Conservation (phyloP, 2,888 invertebrate genomes). For the Dendrolimus houi region DNA sequence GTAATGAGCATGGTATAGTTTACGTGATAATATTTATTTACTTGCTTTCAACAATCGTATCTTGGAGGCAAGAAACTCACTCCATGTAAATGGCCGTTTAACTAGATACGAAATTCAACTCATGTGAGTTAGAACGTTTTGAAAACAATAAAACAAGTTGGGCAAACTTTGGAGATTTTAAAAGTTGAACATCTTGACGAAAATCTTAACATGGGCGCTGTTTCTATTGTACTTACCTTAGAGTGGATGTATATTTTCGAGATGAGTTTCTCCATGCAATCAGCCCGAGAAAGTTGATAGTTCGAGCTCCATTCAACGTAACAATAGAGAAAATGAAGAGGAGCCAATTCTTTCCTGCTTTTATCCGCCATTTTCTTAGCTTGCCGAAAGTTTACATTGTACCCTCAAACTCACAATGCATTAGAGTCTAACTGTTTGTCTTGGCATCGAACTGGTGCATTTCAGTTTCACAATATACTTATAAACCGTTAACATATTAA, state of each 20-base stretch:
- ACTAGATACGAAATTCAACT: slow-evolving; percentile 27
- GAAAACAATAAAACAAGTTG: slow-evolving; percentile 36
- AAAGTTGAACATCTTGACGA: slow-evolving; percentile 59
- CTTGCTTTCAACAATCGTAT: too few relatives aligned
- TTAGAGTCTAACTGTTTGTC: slow-evolving; percentile 58
- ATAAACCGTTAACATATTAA: slow-evolving; percentile 49
- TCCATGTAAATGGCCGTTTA: neutral
- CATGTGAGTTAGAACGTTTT: slow-evolving; percentile 33
- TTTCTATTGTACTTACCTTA: slow-evolving; percentile 65
- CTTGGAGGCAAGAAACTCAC: too few relatives aligned
- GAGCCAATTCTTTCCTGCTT: slow-evolving; percentile 66
- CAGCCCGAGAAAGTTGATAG: slow-evolving; percentile 67
- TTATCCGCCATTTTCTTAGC: slow-evolving; percentile 59
- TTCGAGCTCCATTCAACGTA: slow-evolving; percentile 66
- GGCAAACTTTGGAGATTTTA: slow-evolving; percentile 47
- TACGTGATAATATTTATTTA: too few relatives aligned
- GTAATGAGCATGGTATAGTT: too few relatives aligned
- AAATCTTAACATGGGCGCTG: slow-evolving; percentile 50
- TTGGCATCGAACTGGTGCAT: slow-evolving; percentile 49
- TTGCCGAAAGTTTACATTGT: slow-evolving; percentile 63
- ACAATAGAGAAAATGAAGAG: slow-evolving; percentile 72
- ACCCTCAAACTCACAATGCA: slow-evolving; percentile 53
- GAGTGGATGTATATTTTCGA: slow-evolving; percentile 42
- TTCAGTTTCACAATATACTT: slow-evolving; percentile 46
- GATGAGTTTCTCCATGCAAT: slow-evolving; percentile 67